Evolutionary conservation across 2,888 invertebrate species (phyloP).

Genomic region (Mesoligia furuncula): DNA sequence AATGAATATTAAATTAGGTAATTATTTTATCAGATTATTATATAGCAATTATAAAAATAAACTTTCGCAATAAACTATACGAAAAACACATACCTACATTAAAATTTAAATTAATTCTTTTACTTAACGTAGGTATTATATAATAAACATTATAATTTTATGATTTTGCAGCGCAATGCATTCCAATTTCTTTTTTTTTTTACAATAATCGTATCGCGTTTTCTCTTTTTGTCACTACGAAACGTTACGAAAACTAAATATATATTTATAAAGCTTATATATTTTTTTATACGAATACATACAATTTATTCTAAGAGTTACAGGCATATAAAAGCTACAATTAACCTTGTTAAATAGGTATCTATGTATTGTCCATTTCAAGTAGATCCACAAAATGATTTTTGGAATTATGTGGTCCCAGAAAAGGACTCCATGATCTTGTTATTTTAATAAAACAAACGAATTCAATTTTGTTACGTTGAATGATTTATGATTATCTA

Average conservation of each 20-base stretch:
- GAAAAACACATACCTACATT: neutral
- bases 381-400: slow-evolving; percentile 54
- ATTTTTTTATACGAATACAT: slow-evolving; percentile 21
- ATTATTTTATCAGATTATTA: no score
- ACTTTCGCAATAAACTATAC: neutral
- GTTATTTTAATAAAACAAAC: neutral
- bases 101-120: neutral
- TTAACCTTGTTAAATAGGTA: slow-evolving; percentile 45
- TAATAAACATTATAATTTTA: neutral
- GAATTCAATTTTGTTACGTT: neutral
- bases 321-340: slow-evolving; percentile 71
- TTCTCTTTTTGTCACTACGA: slow-evolving; percentile 14
- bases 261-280: slow-evolving; percentile 32
- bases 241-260: slow-evolving; percentile 21
- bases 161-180: slow-evolving; percentile 16
- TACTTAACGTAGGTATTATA: neutral
- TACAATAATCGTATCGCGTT: neutral
- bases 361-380: slow-evolving; percentile 68
- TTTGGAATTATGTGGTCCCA: slow-evolving; percentile 34
- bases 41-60: neutral
- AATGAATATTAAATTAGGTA: neutral
- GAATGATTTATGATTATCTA: slow-evolving; percentile 1
- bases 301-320: slow-evolving; percentile 36
- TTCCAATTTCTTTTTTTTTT: slow-evolving; percentile 1
- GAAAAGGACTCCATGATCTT: neutral